Evolutionary conservation across 2,113 vertebrate genomes (phyloP), one percentile per base, ranked within the genome.

Genomic region (Pluvialis apricaria): DNA sequence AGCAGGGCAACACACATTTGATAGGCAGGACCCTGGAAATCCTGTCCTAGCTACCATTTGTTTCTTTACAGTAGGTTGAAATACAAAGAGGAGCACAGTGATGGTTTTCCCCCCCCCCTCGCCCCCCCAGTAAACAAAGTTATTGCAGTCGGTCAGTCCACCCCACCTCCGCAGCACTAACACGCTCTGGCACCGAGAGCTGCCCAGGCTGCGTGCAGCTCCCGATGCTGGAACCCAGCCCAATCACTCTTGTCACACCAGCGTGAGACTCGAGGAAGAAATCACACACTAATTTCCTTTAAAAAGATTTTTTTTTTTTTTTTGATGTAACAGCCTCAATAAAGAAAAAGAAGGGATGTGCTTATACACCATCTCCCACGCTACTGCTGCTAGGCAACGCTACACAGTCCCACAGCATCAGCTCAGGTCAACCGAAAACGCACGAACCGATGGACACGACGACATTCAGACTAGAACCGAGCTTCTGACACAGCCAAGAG

Each of bases 41-140:
- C 86, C 83, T 71, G 62, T 94, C 78, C 82, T 81, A 89, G 88
- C 88, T 96, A 94, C 86, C 66, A 3, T 71, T 88, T 88, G 32
- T 82, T 94, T 94, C 86, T 91, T 92, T 97, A 97, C 86, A 96
- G 91, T 86, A 93, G 78, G 85, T 88, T 92, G 86, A 86, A 94
- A 60, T 79, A 93, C 51, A 88, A 91, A 94, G 93, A 96, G 92
- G 86, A 96, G 91, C 94, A 91, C 96, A 94, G 95, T 89, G 88
- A 86, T 66, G 75, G 93, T 88, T 91, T n/a, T n/a, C n/a, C n/a
- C n/a, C 65, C 76, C 52, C 73, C 72, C 86, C 60, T 80, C 29
- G 9, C 19, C 32, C 47, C 52, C 79, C 58, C 36, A 72, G 94
- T 86, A 96, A 96, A 96, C 96, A 94, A 94, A 94, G 88, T 96